phyloP scores from a whole-genome alignment of 1,140 invertebrate species.

The Sitophilus oryzae region DNA sequence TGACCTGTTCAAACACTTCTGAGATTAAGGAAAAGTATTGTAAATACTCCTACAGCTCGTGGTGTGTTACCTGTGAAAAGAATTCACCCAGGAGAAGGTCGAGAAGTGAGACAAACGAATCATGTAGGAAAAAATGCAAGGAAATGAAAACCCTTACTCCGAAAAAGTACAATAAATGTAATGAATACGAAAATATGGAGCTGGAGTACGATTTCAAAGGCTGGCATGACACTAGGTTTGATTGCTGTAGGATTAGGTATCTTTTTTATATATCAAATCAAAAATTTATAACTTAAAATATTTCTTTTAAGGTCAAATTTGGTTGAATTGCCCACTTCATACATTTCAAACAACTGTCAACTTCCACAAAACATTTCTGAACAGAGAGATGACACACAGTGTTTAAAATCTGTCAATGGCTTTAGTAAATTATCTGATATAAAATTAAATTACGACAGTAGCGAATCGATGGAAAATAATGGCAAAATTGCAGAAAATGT shows the following conservation, averaged over 20 bases:
- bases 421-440: constrained; percentile 28
- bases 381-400: constrained; percentile 32
- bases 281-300: not conserved
- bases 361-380: constrained; percentile 26
- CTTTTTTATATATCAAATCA: not conserved
- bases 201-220: constrained; percentile 35
- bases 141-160: constrained; percentile 39
- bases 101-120: constrained; percentile 38
- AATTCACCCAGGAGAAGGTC: constrained; percentile 36
- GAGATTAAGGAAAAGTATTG: constrained; percentile 28
- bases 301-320: constrained; percentile 34
- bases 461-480: constrained; percentile 19
- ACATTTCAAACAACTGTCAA: constrained; percentile 43
- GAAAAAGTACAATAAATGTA: constrained; percentile 35
- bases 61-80: constrained; percentile 41
- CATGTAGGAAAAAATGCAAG: constrained; percentile 36
- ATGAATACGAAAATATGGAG: constrained; percentile 41
- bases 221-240: constrained; percentile 27
- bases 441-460: constrained; percentile 22
- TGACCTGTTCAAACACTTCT: constrained; percentile 11
- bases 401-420: constrained; percentile 23
- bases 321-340: constrained; percentile 42
- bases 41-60: constrained; percentile 35
- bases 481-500: constrained; percentile 9
- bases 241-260: constrained; percentile 30